Evolutionary conservation across 1,140 invertebrate species (phyloP).

Genomic region (Centruroides sculpturatus): DNA sequence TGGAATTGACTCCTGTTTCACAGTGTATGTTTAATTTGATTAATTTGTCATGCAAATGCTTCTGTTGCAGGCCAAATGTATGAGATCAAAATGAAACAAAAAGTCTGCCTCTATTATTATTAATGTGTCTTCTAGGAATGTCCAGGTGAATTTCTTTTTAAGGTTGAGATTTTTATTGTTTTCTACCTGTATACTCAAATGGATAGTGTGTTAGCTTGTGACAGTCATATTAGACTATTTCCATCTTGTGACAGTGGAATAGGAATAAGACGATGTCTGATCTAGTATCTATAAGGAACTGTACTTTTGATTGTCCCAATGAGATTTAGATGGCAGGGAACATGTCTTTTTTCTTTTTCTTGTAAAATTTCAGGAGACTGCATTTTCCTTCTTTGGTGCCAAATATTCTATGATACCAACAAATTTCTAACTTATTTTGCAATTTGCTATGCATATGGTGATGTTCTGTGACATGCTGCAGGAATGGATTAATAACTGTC

Average conservation of each 20-base stretch:
- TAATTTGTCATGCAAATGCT: not conserved
- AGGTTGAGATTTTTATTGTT: constrained; percentile 1
- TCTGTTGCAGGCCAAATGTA: not conserved
- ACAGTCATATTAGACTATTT: not conserved
- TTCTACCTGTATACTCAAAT: constrained; percentile 3
- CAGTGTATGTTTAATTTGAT: not conserved
- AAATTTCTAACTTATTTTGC: not conserved
- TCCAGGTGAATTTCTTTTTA: not conserved
- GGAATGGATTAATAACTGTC: too few species aligned
- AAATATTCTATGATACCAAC: constrained; percentile 13
- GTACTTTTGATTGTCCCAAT: not conserved
- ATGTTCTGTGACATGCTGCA: too few species aligned
- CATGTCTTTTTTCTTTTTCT: not conserved
- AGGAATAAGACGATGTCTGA: constrained; percentile 4
- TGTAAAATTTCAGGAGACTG: not conserved
- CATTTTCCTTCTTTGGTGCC: constrained; percentile 8
- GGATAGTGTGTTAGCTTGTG: constrained; percentile 4
- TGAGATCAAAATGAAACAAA: constrained; percentile 6
- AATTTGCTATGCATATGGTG: too few species aligned
- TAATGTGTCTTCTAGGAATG: constrained; percentile 1
- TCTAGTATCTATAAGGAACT: constrained; percentile 11
- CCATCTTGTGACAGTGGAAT: not conserved
- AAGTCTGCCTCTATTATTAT: constrained; percentile 13
- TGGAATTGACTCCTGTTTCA: not conserved
- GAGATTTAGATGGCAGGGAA: not conserved